These are phyloP conservation scores for Podargus strigoides DNA, from an alignment of 2,797 vertebrate species.

Conservation along the genomic window DNA sequence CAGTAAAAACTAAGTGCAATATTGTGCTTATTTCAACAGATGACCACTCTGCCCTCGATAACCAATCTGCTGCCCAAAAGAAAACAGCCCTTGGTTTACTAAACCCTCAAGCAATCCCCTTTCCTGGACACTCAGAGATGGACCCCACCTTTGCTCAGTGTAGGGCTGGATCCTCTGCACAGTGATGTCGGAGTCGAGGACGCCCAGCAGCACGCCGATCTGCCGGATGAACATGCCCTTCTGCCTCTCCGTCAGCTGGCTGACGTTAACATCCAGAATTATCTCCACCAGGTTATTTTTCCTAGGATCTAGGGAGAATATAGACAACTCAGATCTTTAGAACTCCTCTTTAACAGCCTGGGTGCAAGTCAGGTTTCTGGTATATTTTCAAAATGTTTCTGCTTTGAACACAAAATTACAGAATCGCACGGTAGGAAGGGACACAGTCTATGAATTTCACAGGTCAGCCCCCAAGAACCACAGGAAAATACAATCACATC, in stretches of 20 bases:
- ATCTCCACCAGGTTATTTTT: conserved; percentile 93
- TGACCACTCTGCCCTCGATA: neutral
- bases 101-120: neutral
- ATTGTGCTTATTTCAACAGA: neutral
- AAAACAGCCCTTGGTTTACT: no score
- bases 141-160: conserved; percentile 89
- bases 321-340: neutral
- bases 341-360: neutral
- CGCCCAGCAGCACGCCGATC: conserved; percentile 90
- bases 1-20: neutral
- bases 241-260: conserved; percentile 89
- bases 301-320: conserved; percentile 78
- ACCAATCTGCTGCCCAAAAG: no score
- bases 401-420: neutral
- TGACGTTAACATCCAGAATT: conserved; percentile 89
- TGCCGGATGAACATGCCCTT: conserved; percentile 96
- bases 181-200: conserved; percentile 93
- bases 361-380: neutral
- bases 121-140: neutral
- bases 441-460: neutral
- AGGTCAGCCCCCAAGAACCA: neutral
- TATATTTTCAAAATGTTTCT: neutral
- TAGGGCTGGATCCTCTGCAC: conserved; percentile 90
- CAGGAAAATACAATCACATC: neutral
- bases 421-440: neutral